These are phyloP conservation scores for Penaeus vannamei DNA, from an alignment of 1,140 invertebrate species.

Conservation along the genomic window DNA sequence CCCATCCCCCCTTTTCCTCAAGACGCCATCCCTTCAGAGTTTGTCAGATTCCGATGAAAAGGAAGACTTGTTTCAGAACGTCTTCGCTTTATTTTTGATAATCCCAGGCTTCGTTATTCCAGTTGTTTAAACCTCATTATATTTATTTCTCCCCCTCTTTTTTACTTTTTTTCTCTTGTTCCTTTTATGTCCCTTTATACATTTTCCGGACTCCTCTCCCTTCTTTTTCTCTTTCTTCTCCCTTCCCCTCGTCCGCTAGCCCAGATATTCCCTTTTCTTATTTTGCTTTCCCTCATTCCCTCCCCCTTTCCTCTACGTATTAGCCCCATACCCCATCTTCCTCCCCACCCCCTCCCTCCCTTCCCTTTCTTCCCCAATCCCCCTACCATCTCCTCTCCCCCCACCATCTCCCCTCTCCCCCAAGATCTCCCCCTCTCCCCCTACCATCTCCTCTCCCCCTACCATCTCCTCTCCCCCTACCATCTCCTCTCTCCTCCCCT, in stretches of 20 bases:
- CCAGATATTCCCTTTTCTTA: not conserved
- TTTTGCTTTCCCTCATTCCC: not conserved
- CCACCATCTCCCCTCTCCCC: not conserved
- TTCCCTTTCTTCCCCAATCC: not conserved
- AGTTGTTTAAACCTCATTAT: too few species aligned
- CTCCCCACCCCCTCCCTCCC: not conserved
- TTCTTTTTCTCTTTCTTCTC: not conserved
- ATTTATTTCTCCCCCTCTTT: too few species aligned
- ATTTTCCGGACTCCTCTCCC: too few species aligned
- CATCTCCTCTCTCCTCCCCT: not conserved
- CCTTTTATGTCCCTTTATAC: not conserved
- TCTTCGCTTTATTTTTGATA: too few species aligned
- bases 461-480: not conserved
- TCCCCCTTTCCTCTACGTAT: not conserved
- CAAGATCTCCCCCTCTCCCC: slow-evolving; percentile 2
- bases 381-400: not conserved
- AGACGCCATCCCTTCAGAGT: too few species aligned
- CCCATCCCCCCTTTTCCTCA: too few species aligned
- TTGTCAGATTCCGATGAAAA: too few species aligned
- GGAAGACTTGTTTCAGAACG: too few species aligned
- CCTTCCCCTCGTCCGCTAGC: not conserved
- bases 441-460: not conserved
- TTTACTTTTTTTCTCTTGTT: too few species aligned
- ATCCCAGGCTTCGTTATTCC: too few species aligned
- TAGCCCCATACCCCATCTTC: not conserved